Evolutionary conservation across 1,140 invertebrate species (phyloP), one percentile per base, ranked within the genome.

Genomic region (Lethocerus indicus): DNA sequence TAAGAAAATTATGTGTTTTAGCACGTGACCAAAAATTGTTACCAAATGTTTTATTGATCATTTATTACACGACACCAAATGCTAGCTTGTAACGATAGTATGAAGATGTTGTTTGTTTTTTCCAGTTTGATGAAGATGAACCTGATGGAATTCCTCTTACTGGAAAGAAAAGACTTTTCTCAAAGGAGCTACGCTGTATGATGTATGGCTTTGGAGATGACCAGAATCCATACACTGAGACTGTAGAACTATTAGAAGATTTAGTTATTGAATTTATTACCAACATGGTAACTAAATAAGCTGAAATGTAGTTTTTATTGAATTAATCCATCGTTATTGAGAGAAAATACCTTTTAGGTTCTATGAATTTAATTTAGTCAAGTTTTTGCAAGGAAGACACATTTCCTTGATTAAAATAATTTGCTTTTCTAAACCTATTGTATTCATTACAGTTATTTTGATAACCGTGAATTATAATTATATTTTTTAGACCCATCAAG

Each of bases 141-240:
- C 71, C 70, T 32, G 66, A 70, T 2, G 78, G 79, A 56, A 70
- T 74, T 37, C 67, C 80, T 29, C 70, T 78, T 14, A 74, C 78
- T 42, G 85, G 83, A 16, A 68, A 84, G 21, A 90, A 89, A 67
- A 68, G 87, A 43, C 61, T 90, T 1, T 92, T 92, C 56, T 88
- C 85, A 28, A 90, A 92, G 64, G 87, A 92, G 67, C 66, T 98
- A 36, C 72, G 93, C 29, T 95, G 93, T 60, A 98, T 98, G 94
- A 97, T 99, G 90, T 99, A 94, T 67, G 95, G 95, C 0, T 98
- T 98, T 74, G 95, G 95, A n/a, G 95, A 99, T 69, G 93, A 98
- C 66, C 85, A 93, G 63, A 97, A 98, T 72, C 94, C 95, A 0
- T 98, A 95, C 60, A 97, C 94, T 23, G 94, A 98, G 70, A 95